Evolutionary conservation across 2,113 vertebrate genomes (phyloP).

Genomic region (Spheniscus mendiculus): DNA sequence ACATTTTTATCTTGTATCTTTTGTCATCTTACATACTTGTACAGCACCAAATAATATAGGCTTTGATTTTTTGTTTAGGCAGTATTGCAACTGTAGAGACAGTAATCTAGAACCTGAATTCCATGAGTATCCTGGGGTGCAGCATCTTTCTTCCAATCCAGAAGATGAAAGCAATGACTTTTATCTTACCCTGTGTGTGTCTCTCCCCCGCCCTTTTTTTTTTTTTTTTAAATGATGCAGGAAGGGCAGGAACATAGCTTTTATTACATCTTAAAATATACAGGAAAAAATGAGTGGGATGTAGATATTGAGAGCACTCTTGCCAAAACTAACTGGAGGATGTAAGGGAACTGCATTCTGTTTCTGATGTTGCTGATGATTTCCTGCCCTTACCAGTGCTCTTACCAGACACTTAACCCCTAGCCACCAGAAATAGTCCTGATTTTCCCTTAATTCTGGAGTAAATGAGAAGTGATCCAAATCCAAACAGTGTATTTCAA

Average conservation of each 20-base stretch:
- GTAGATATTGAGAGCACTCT: background rate
- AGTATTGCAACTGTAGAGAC: background rate
- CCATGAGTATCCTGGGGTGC: slow-evolving; percentile 20
- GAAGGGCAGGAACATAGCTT: background rate
- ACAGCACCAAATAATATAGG: background rate
- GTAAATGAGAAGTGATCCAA: background rate
- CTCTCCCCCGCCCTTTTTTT: background rate
- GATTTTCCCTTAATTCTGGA: background rate
- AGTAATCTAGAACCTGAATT: background rate
- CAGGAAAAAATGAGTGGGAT: background rate
- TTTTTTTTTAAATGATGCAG: background rate
- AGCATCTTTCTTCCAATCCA: slow-evolving; percentile 50
- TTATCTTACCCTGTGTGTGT: background rate
- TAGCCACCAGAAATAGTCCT: background rate
- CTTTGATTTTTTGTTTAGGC: background rate
- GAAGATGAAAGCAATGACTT: background rate
- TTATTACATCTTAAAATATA: background rate
- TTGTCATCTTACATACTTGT: background rate
- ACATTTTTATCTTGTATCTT: background rate
- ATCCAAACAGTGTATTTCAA: background rate
- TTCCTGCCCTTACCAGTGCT: background rate
- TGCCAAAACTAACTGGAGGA: background rate
- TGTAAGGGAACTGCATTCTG: background rate
- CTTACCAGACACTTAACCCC: background rate
- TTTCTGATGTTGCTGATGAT: background rate